Evolutionary conservation across 1,140 invertebrate genomes (phyloP), one percentile per base, ranked within the genome.

Genomic region (Notospermus geniculatus): DNA sequence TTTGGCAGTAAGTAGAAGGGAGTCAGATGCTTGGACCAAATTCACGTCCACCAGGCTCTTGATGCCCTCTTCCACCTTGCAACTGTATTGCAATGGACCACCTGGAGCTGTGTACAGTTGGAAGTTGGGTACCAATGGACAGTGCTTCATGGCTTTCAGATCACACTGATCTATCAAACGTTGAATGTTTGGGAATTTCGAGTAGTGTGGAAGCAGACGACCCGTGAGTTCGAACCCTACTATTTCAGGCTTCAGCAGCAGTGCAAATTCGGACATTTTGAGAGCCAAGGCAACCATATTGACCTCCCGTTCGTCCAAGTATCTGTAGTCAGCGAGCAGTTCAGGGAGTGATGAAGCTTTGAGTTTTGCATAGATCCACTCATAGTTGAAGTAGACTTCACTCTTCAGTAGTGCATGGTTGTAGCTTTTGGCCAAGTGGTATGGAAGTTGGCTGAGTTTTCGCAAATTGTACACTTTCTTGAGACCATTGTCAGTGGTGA

Each of bases 81-180:
- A 72, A 52, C 70, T 70, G 58, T 72, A 73, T 46, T 74, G 73
- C 11, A 78, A 58, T 5, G 70, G 70, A 2, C 70, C 75, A 17
- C 76, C 76, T 19, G 76, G 76, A 2, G 70, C 61, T 15, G 64
- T 67, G 60, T 76, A 78, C 22, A 75, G 63, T 60, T 78, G 76
- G n/a, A 60, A 71, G 54, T 72, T 69, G 1, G 95, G 81, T 88
- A 98, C 0, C 91, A 94, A 41, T 93, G 82, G 79, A 95, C 95
- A 71, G 61, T 73, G 54, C 61, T 57, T 65, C 70, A 79, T 68
- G 46, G 66, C 58, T 27, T 63, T 54, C 58, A 80, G 65, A 64
- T 82, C 28, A 92, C 93, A 82, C 54, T 77, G 72, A n/a, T 71
- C 55, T 25, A 80, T 68, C 1, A 80, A 57, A 23, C 69, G 25